Evolutionary conservation across 2,113 vertebrate species (phyloP), one percentile per base, ranked within the genome.

Genomic region (Sclerurus mexicanus): DNA sequence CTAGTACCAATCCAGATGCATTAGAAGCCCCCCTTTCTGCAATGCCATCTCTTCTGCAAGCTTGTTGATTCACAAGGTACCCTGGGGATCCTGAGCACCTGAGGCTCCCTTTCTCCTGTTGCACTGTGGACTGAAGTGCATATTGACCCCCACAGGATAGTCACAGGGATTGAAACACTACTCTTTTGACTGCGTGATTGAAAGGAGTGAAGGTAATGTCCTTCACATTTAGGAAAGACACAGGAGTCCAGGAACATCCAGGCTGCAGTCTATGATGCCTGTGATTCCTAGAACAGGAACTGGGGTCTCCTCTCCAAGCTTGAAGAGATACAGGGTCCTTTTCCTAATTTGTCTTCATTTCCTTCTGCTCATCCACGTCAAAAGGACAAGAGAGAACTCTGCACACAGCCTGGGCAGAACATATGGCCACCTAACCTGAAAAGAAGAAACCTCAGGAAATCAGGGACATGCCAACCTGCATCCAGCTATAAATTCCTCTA

Each of bases 401-500:
- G 12, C 3, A 3, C 23, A 33, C 30, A 67, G 46, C 31, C 25
- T 28, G 19, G 60, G 63, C 40, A 93, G 30, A 79, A 68, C 8
- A 22, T 25, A 82, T 2, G 1, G 35, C 19, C 15, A 78, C 69
- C 60, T 83, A 58, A 83, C 31, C 46, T 40, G 55, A 60, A 67
- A 73, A 42, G 19, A 88, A 90, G 46, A 91, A 92, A 81, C 14
- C 47, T 68, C 21, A 83, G 31, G 33, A 66, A 46, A 59, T 30
- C 35, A 60, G 60, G 55, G 55, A 72, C 62, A 17, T 15, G 81
- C 98, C 95, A 90, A 99, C 99, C 99, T 99, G 98, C 98, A 99
- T 67, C 98, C 98, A 77, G 98, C 98, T 87, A 99, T 97, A 93
- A 99, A 98, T 90, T 99, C 99, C 80, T 99, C 96, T 69, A 99